Evolutionary conservation across 2,113 vertebrate species (phyloP).

Genomic region (Corynorhinus townsendii): DNA sequence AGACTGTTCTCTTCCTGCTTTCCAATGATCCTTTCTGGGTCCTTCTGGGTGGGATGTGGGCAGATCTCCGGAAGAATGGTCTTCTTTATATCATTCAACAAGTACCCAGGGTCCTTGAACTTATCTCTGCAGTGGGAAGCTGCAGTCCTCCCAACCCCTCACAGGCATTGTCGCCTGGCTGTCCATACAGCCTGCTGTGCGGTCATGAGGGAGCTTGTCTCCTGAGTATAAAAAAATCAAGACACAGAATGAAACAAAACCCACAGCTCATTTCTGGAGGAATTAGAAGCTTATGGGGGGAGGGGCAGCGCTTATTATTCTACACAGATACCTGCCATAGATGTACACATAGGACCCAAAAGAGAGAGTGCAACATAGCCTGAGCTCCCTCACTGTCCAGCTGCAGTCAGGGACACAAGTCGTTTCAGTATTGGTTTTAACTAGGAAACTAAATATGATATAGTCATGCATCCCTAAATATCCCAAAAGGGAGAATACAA

Average conservation of each 20-base stretch:
- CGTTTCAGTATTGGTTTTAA: background rate
- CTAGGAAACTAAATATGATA: background rate
- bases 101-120: background rate
- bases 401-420: background rate
- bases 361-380: background rate
- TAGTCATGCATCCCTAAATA: background rate
- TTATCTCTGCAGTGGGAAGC: background rate
- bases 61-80: background rate
- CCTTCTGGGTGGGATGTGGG: background rate
- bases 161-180: background rate
- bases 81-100: background rate
- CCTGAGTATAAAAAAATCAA: background rate
- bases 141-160: accelerated
- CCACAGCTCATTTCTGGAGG: background rate
- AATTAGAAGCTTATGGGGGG: background rate
- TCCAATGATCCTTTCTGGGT: background rate
- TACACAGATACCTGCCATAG: background rate
- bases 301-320: background rate
- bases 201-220: background rate
- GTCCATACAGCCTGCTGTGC: background rate
- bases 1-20: background rate
- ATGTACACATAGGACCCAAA: background rate
- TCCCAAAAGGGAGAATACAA: background rate
- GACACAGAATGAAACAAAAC: background rate
- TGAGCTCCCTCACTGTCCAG: background rate